Base-by-base conservation (phyloP, 2,888 invertebrate genomes). In the Drosophila quasianomalipes region DNA sequence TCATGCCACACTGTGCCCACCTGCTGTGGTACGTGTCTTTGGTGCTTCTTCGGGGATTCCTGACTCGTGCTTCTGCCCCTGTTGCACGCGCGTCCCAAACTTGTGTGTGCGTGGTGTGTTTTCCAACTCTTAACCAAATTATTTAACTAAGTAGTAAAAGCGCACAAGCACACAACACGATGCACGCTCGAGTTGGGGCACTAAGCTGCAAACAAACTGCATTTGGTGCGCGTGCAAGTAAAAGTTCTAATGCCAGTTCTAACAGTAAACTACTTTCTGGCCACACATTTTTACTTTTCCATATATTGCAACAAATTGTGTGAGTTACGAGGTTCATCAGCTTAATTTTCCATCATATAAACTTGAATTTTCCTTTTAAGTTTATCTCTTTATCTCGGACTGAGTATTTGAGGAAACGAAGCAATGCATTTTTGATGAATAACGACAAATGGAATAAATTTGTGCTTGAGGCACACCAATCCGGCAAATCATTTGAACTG, bases 121-220 rank as follows among this genome's bases (percentile, higher is more conserved):
- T 60, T 73, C 76, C 67, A 47, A 89, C 82, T 85, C 84, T 84
- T 82, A 82, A 84, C 78, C 76, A 89, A 85, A 87, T 85, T 85
- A 82, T 89, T 85, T 87, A 89, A 80, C 85, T 87, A 82, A 87
- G 85, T 84, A 84, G 79, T 67, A 72, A 84, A 89, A 79, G 84
- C 76, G 61, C 68, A 74, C 74, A 84, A 84, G 80, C 74, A 82
- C 75, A 73, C 79, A 77, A 64, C 69, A 60, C 70, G 65, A 68
- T 66, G 57, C 70, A 63, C 59, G 57, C 67, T 64, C 53, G 33
- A 41, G 44, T 47, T 54, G 39, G 37, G 63, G 39, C 59, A 60
- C 51, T 62, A 54, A 62, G 58, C 49, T 44, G 49, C 16, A 41
- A 63, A 31, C 57, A 59, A 71, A 76, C 41, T 68, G 59, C 64